Evolutionary conservation across 23 tunicate genomes (phyloP).

Genomic region (Corella eumyota): DNA sequence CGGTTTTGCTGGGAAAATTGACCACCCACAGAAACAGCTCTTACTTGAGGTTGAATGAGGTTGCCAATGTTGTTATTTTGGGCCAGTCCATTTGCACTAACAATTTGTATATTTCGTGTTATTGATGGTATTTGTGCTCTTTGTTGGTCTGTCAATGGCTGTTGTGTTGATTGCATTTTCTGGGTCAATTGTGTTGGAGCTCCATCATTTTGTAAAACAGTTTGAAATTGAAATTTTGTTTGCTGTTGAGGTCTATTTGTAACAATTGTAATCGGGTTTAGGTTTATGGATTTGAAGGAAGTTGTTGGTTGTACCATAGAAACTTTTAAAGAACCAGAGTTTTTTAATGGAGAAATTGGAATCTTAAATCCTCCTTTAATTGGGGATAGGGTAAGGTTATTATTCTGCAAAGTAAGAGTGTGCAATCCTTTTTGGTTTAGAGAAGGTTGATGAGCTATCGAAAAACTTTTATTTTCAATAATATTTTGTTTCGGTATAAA

Average conservation of each 20-base stretch:
- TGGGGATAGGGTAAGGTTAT: conserved; percentile 34
- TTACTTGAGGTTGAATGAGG: too few relatives aligned
- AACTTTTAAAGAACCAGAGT: conserved; percentile 50
- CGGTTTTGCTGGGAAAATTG: conserved; percentile 7
- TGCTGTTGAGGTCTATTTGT: conserved; percentile 1
- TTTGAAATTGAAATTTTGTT: conserved; percentile 52
- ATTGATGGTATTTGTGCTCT: conserved; percentile 13
- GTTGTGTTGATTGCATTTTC: background rate
- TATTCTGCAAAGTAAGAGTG: conserved; percentile 8
- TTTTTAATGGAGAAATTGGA: conserved; percentile 79
- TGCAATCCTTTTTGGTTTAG: background rate
- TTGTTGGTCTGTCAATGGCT: conserved; percentile 28
- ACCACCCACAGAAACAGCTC: conserved; percentile 9
- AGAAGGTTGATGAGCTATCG: background rate
- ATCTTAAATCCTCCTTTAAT: conserved; percentile 54
- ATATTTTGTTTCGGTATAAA: too few relatives aligned
- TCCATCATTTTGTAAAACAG: conserved; percentile 12
- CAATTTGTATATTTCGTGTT: conserved; percentile 21
- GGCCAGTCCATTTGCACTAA: conserved; percentile 14
- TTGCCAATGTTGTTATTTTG: conserved; percentile 9
- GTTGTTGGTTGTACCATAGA: conserved; percentile 38
- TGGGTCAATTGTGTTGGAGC: background rate
- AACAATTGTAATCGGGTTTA: background rate
- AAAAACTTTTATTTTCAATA: background rate
- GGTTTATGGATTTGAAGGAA: conserved; percentile 6